Conservation (phyloP, 1,140 invertebrate species). For the Cyclargus thomasi region DNA sequence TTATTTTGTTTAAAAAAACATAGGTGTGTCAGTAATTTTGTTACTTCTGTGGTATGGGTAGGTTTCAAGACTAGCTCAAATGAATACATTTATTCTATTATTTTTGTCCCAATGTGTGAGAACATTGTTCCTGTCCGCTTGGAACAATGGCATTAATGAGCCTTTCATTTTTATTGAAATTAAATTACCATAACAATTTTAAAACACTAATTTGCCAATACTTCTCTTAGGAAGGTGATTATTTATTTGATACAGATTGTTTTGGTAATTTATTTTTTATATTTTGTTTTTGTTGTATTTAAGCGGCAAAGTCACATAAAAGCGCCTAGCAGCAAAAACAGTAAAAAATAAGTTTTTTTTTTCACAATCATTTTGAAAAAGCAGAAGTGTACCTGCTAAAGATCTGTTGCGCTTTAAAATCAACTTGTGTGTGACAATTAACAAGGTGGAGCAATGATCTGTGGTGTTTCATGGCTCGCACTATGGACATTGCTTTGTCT, state of each 20-base stretch:
- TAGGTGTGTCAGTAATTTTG: constrained; percentile 32
- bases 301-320: constrained; percentile 44
- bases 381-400: not conserved
- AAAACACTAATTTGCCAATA: constrained; percentile 3
- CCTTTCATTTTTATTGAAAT: constrained; percentile 33
- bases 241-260: constrained; percentile 20
- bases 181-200: constrained; percentile 18
- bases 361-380: not conserved
- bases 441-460: constrained; percentile 53
- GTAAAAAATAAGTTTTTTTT: not conserved
- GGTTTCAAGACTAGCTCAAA: constrained; percentile 60
- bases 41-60: constrained; percentile 48
- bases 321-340: not conserved
- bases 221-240: constrained; percentile 11
- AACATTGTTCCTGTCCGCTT: constrained; percentile 62
- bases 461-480: constrained; percentile 55
- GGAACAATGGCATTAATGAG: constrained; percentile 53
- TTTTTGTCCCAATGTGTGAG: constrained; percentile 38
- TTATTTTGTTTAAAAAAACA: constrained; percentile 38
- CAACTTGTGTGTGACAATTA: constrained; percentile 48
- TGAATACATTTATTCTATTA: constrained; percentile 31
- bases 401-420: constrained; percentile 10
- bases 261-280: constrained; percentile 10
- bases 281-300: constrained; percentile 24
- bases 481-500: constrained; percentile 53